Evolutionary conservation across 2,888 invertebrate species (phyloP).

Genomic region (Rhodophaea formosa): DNA sequence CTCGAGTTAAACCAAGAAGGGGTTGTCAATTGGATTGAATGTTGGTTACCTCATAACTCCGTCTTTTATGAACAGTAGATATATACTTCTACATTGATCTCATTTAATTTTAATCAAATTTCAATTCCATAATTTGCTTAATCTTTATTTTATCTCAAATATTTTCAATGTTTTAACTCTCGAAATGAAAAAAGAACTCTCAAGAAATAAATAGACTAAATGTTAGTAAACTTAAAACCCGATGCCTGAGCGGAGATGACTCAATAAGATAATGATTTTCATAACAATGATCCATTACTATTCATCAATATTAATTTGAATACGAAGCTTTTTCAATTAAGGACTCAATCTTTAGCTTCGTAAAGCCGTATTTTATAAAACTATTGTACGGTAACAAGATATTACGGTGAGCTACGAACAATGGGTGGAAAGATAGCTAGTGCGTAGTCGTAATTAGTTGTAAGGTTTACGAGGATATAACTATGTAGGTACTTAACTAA

Average conservation of each 20-base stretch:
- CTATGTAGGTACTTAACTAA: conserved; percentile 16
- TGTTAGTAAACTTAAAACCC: neutral
- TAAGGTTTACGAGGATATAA: conserved; percentile 24
- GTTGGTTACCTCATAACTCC: no score
- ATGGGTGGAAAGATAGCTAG: conserved; percentile 28
- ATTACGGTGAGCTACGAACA: conserved; percentile 25
- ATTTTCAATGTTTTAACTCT: neutral
- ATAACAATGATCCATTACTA: conserved; percentile 40
- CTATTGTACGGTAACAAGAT: conserved; percentile 20
- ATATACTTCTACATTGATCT: no score
- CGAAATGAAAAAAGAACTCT: neutral
- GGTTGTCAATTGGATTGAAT: no score
- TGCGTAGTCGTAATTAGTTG: conserved; percentile 27
- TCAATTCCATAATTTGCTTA: no score
- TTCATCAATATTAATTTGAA: conserved; percentile 39
- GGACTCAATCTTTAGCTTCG: conserved; percentile 16
- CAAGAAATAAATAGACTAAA: neutral
- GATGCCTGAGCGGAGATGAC: conserved; percentile 26
- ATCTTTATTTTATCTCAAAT: no score
- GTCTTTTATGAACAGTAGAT: no score
- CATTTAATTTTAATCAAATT: no score
- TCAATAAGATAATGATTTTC: conserved; percentile 35
- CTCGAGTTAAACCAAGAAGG: no score
- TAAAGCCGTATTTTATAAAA: conserved; percentile 23
- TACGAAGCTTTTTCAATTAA: conserved; percentile 19